Evolutionary conservation across 1,140 invertebrate species (phyloP), one percentile per base, ranked within the genome.

Genomic region (Drosophila triauraria): DNA sequence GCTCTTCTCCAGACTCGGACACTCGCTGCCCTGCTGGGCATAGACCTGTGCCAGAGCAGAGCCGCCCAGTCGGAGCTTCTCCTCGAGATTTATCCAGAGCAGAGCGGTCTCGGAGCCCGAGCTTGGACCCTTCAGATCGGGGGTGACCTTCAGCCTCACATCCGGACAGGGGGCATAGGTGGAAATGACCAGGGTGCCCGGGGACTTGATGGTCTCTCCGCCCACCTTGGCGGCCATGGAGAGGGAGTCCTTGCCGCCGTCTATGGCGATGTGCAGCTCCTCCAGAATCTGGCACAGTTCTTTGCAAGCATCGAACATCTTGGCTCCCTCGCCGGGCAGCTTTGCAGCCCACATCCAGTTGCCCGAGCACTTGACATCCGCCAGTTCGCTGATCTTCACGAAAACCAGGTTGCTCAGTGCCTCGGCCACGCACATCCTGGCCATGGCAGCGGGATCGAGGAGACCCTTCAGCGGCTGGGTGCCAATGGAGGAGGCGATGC

Each of bases 301-400:
- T 44, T 94, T 92, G 91, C 98, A 99, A 3, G 99, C 97, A 54
- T 96, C 95, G 72, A 96, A 97, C 27, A 99, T 93, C 40, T 95
- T 95, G 17, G 96, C 97, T 6, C 98, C 98, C 93, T 99, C 98
- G 1, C 96, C 97, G 0, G 96, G 95, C 15, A 99, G 94, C 94
- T 99, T 99, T 8, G 98, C 98, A 4, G 98, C 95, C 99, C 98
- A 99, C 99, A 99, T 99, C 99, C 99, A 99, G 93, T 99, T 99
- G 4, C 97, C 98, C 70, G 97, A 98, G 91, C 98, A 99, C 94
- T 99, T 99, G 9, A 99, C 95, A 93, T 99, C 98, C 92, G 96
- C 95, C 25, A 99, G 85, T 82, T 95, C 94, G 2, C 96, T 95
- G 61, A 99, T 97, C 53, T 94, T 95, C n/a, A 97, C 98, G 94